Conservation (phyloP, 2,113 vertebrate genomes). For the Syrrhaptes paradoxus region DNA sequence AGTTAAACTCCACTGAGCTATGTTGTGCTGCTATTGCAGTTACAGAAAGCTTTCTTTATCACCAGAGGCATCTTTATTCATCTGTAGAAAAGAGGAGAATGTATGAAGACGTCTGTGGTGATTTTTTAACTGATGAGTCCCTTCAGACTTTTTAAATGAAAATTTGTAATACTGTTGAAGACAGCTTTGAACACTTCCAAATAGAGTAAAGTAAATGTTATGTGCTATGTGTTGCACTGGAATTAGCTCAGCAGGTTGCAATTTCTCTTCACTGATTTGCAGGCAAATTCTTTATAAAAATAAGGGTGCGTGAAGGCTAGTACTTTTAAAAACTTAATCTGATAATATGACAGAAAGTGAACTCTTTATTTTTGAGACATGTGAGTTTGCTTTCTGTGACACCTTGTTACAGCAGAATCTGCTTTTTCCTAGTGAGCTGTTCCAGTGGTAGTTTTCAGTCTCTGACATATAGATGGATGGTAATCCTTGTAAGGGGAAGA, state of each 20-base stretch:
- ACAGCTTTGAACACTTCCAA: not conserved
- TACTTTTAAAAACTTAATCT: not conserved
- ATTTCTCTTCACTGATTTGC: not conserved
- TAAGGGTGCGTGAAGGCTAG: not conserved
- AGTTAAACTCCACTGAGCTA: not conserved
- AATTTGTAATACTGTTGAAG: not conserved
- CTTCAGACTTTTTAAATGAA: not conserved
- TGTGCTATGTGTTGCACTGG: not conserved
- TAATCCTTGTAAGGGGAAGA: not conserved
- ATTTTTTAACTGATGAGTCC: not conserved
- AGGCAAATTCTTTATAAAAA: not conserved
- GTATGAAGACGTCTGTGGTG: not conserved
- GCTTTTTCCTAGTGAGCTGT: not conserved
- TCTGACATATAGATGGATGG: rapidly evolving
- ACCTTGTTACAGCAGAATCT: not conserved
- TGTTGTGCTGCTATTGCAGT: not conserved
- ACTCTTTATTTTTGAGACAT: not conserved
- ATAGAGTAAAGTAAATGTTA: not conserved
- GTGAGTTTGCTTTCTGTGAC: not conserved
- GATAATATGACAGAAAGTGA: not conserved
- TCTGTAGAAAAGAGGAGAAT: not conserved
- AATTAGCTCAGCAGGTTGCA: not conserved
- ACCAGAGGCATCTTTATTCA: not conserved
- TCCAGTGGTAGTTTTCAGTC: not conserved
- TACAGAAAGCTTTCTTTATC: not conserved